These are phyloP conservation scores for Cryptoprocta ferox DNA, from an alignment of 2,797 vertebrate genomes.

Conservation along the genomic window DNA sequence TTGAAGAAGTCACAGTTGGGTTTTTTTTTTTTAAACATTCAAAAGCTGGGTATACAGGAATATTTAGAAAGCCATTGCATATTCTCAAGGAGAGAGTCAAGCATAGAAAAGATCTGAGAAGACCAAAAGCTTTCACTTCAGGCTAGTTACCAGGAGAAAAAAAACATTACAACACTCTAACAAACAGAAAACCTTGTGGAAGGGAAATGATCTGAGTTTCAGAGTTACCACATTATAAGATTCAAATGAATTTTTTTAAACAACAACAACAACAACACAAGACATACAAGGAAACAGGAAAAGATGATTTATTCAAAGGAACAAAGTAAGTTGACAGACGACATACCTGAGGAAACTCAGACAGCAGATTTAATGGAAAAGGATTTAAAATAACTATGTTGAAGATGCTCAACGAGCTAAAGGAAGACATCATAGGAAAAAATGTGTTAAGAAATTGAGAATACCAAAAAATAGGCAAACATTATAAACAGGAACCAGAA, in stretches of 20 bases:
- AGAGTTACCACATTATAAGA: neutral
- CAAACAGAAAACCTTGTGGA: neutral
- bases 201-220: neutral
- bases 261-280: neutral
- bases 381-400: neutral
- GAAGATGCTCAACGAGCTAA: neutral
- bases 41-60: neutral
- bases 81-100: neutral
- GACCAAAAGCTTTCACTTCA: neutral
- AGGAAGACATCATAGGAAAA: neutral
- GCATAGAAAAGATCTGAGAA: neutral
- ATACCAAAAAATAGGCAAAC: neutral
- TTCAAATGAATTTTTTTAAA: neutral
- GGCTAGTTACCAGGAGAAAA: neutral
- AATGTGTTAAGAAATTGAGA: neutral
- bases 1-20: neutral
- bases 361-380: neutral
- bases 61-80: neutral
- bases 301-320: neutral
- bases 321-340: neutral
- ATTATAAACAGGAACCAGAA: neutral
- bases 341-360: neutral
- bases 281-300: neutral
- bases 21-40: neutral
- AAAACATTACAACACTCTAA: neutral